Conservation (phyloP, 2,113 vertebrate genomes). For the Cyprinodon tularosa region DNA sequence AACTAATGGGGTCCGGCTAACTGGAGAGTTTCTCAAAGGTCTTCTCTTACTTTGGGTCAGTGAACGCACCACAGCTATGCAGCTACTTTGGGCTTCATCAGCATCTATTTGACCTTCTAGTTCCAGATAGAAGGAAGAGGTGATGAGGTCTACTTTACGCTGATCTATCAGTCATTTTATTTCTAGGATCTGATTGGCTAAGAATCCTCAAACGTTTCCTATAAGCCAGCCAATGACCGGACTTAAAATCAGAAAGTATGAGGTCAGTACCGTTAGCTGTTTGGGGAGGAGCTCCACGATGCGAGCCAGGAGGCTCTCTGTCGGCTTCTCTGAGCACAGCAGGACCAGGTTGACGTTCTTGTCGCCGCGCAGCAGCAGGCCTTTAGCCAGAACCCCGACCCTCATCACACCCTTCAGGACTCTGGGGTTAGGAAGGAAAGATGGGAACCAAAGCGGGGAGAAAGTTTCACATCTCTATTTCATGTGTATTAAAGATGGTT, state of each 20-base stretch:
- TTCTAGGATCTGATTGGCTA: too few relatives aligned
- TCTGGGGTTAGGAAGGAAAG: constrained; percentile 66
- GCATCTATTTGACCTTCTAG: too few relatives aligned
- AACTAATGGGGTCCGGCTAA: neutral
- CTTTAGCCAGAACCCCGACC: constrained; percentile 97
- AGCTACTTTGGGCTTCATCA: neutral
- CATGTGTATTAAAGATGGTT: neutral
- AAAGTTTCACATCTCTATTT: too few relatives aligned
- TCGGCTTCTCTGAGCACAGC: constrained; percentile 95
- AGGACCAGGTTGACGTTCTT: constrained; percentile 94
- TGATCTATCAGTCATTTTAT: too few relatives aligned
- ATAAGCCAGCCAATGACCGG: too few relatives aligned
- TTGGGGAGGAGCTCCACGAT: constrained; percentile 96
- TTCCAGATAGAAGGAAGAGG: too few relatives aligned
- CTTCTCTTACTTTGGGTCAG: neutral
- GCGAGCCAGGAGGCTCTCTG: constrained; percentile 84
- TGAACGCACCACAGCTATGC: neutral
- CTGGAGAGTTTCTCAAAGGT: neutral
- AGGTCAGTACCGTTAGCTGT: constrained; percentile 88
- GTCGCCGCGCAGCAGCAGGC: constrained; percentile 93
- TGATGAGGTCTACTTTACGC: too few relatives aligned
- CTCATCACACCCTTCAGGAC: constrained; percentile 96
- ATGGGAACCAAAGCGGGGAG: neutral
- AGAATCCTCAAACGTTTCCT: too few relatives aligned
- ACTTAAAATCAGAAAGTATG: neutral